A percentile compares a stretch with the other conserved stretches of the same genome.
phyloP scores from a whole-genome alignment of 2,888 invertebrate species.

The Dendrolimus houi region DNA sequence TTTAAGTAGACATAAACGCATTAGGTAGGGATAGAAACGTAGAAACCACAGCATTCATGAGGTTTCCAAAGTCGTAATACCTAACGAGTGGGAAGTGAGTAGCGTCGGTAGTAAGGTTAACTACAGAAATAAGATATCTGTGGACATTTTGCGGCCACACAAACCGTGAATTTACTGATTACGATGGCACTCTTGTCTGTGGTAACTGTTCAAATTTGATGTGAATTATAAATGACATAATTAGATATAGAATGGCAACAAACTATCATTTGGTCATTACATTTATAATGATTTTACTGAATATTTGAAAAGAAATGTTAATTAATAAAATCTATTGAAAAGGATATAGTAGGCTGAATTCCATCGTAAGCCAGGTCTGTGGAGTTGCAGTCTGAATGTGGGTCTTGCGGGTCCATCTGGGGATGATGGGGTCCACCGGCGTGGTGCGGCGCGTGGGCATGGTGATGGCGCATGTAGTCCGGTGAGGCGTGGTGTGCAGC shows the following conservation, averaged over 20 bases:
- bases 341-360: constrained; percentile 97
- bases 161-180: not conserved
- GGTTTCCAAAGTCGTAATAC: constrained; percentile 70
- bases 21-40: constrained; percentile 32
- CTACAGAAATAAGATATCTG: constrained; percentile 74
- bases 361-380: constrained; percentile 94
- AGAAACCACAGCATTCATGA: constrained; percentile 66
- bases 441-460: constrained; percentile 84
- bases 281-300: too few species aligned
- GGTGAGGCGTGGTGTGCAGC: constrained; percentile 90
- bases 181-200: too few species aligned
- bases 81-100: constrained; percentile 64
- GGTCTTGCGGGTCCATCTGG: constrained; percentile 90
- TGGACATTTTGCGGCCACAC: constrained; percentile 31
- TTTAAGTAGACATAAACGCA: too few species aligned
- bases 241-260: too few species aligned
- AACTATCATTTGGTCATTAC: too few species aligned
- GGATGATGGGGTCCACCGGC: constrained; percentile 83
- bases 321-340: constrained; percentile 72
- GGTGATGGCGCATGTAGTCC: constrained; percentile 86
- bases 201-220: too few species aligned
- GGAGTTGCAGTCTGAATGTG: constrained; percentile 93
- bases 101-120: constrained; percentile 70
- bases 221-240: too few species aligned
- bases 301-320: not conserved